These are phyloP conservation scores for Hemiscyllium ocellatum DNA, from an alignment of 2,113 vertebrate species.

Conservation along the genomic window DNA sequence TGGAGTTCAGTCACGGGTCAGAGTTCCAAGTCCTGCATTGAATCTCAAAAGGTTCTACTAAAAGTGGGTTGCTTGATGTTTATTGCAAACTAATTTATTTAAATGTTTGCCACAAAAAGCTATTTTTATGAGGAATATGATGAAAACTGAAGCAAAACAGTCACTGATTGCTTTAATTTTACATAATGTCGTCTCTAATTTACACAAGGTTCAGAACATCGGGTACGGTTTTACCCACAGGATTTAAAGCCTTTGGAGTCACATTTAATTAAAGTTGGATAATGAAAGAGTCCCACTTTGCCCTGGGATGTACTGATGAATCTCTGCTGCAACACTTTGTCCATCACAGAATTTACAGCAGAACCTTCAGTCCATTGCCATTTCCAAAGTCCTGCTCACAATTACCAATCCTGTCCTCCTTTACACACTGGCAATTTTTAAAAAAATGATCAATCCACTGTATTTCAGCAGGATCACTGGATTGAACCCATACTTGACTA, in stretches of 20 bases:
- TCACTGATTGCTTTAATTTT: neutral
- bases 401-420: neutral
- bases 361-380: neutral
- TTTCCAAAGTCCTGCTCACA: neutral
- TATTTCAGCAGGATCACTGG: neutral
- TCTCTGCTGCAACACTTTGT: neutral
- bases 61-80: neutral
- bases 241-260: neutral
- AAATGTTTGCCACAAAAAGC: neutral
- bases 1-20: too few relatives aligned
- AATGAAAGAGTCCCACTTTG: neutral
- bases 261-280: neutral
- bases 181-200: neutral
- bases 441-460: neutral
- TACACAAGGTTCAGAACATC: neutral
- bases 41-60: neutral
- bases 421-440: neutral
- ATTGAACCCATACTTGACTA: neutral
- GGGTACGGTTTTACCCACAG: neutral
- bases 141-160: neutral
- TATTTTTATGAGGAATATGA: neutral
- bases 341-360: neutral
- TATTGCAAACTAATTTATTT: neutral
- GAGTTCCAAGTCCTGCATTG: too few relatives aligned
- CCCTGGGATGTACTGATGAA: neutral